Base-by-base conservation (phyloP, 2,113 vertebrate species). In the Procavia capensis region DNA sequence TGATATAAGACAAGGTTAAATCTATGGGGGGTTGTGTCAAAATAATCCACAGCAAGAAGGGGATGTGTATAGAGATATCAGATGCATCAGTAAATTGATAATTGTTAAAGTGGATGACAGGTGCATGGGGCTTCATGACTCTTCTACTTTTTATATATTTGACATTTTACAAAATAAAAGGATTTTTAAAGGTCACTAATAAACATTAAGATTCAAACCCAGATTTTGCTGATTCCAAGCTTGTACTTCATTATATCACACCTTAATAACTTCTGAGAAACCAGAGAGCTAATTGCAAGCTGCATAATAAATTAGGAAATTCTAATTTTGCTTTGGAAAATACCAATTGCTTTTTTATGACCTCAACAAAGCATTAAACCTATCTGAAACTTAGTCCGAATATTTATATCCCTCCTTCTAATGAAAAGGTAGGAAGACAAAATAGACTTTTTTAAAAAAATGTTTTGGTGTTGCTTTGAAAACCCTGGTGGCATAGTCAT, bases 301-400 rank as follows among this genome's bases (percentile, higher is more conserved):
- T 1, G 41, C n/a, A 50, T 36, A 47, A 86, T 29, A 83, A 66
- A 84, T 61, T 9, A 89, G 19, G 4, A 89, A 86, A 87, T 59
- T 90, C 64, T 54, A 75, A 85, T 61, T 76, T 92, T 31, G 64
- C 78, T 94, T 95, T 75, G 88, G 45, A 93, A 90, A 90, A 36
- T 64, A 87, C 25, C 3, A 87, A 4, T 29, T 22, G 16, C 22
- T 57, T 47, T 45, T 66, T 68, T 85, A 50, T 75, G n/a, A 45
- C 70, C 17, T 90, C 39, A 68, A 84, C 36, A 74, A 43, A 41
- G 57, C 47, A 54, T 3, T n/a, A 20, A 88, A 9, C 39, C 39
- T 85, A 75, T 10, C 16, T 43, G 13, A 85, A 50, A 83, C n/a
- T 72, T 31, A 70, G 25, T 90, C 80, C 95, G 94, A 72, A 90